Evolutionary conservation across 2,113 vertebrate species (phyloP), one percentile per base, ranked within the genome.

Genomic region (Zingel zingel): DNA sequence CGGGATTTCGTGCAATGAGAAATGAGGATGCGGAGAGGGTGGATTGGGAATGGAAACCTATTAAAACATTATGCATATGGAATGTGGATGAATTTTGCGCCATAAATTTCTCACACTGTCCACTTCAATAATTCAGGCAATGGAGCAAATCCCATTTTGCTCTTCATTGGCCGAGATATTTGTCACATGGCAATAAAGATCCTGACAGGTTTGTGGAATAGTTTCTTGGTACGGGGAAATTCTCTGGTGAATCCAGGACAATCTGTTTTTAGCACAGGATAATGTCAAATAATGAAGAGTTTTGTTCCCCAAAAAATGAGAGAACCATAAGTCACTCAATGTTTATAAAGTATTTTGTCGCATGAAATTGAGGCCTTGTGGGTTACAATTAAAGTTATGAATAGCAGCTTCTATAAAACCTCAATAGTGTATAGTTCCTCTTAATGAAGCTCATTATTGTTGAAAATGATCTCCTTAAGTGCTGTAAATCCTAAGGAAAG

Each of bases 101-200:
- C 59, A 84, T 90, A 65, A 74, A 89, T 92, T 88, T 88, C 87
- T 82, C 85, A 87, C 74, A 72, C 84, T 88, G 86, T 87, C 91
- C 85, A 93, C 79, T 92, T 94, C 88, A 93, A 93, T 94, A 90
- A 94, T 92, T 92, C 88, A 93, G 77, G 77, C 85, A 75, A 78
- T 45, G 85, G 77, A 87, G 86, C 76, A 62, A 88, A 92, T 86
- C 86, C 72, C 79, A 89, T 89, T 91, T 91, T 72, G 83, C 74
- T 87, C 74, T 81, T 88, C 73, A 85, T 86, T 83, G 86, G 86
- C 68, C 6, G 47, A 84, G 84, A 79, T 81, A 93, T 92, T 90
- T 92, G 89, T 93, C 89, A 91, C 86, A 89, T 89, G 83, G 90
- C 87, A 79, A 90, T 88, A 88, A 75, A 85, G 78, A 68, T 25